Percentiles rank a stretch among this genome's conserved stretches.
Conservation (phyloP, 2,797 vertebrate genomes). For the Acropternis orthonyx region DNA sequence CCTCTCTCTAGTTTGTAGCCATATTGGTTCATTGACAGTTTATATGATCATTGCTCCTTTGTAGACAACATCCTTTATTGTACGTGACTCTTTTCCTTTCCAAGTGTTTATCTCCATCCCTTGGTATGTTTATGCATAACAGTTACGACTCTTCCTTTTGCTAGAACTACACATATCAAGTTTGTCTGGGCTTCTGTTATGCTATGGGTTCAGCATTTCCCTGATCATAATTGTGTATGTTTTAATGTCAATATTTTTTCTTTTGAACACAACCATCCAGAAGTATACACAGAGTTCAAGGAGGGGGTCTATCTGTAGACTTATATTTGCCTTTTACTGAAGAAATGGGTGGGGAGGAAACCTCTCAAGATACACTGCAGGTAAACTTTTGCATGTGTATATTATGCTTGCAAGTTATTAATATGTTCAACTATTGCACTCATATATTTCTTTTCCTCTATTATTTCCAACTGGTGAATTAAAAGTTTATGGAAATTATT, state of each 20-base stretch:
- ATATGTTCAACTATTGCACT: neutral
- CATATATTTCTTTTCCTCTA: neutral
- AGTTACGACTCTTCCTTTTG: neutral
- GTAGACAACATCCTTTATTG: neutral
- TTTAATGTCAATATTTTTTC: neutral
- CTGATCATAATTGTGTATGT: neutral
- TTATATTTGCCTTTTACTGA: neutral
- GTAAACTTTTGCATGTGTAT: neutral
- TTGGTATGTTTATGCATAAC: neutral
- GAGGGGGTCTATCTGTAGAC: neutral
- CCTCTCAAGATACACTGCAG: neutral
- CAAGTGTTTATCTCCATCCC: neutral
- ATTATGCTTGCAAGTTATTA: neutral
- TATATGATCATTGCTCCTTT: neutral
- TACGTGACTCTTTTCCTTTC: neutral
- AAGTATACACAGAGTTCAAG: neutral
- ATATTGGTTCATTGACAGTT: neutral
- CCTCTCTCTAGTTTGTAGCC: neutral
- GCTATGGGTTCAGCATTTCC: neutral
- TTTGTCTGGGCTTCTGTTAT: neutral
- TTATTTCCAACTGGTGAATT: neutral
- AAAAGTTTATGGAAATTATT: neutral
- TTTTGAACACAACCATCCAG: neutral
- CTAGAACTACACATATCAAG: neutral
- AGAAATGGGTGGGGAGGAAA: neutral